Base-by-base conservation (phyloP, 2,113 vertebrate species). In the Casuarius casuarius region DNA sequence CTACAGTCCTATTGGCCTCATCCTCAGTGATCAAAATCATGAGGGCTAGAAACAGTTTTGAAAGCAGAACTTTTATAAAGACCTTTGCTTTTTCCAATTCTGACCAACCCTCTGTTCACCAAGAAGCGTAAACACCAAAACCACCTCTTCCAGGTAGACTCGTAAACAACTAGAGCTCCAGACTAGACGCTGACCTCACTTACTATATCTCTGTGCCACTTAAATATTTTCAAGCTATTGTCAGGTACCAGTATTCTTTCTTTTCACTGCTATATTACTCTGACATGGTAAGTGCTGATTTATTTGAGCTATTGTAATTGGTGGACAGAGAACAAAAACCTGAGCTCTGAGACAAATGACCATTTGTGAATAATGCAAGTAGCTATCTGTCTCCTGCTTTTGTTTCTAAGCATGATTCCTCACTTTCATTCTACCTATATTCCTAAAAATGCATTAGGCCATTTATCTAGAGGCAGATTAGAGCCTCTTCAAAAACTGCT, bases 11-110 rank as follows among this genome's bases (percentile, higher is more conserved):
- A 40, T 44, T 48, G 48, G 33, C 5, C 25, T 89, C 35, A 70
- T 54, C 21, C 40, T 88, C 76, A 56, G 26, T 56, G 61, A 79
- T 21, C 68, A 84, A 79, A 73, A 89, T n/a, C 71, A 62, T 13
- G 74, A 71, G 14, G 35, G 15, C 66, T 95, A 61, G 66, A 96
- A 89, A 74, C 3, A 33, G 61, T 74, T 78, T 44, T 71, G 63
- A 89, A 93, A 79, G 46, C 29, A 26, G 52, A 81, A 84, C 13
- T 44, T 49, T 59, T 89, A 40, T 5, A 21, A 56, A 40, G 11
- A 48, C 2, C 19, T 44, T 68, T 92, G 51, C 17, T 81, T 95
- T 96, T 97, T 94, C 90, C 83, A 81, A 17, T n/a, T 84, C 74
- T 87, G 67, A 66, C 84, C 88, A 93, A 92, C 88, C 74, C 62